phyloP scores from a whole-genome alignment of 53 echinoderm and acorn worm species.

The Hippasteria phrygiana region DNA sequence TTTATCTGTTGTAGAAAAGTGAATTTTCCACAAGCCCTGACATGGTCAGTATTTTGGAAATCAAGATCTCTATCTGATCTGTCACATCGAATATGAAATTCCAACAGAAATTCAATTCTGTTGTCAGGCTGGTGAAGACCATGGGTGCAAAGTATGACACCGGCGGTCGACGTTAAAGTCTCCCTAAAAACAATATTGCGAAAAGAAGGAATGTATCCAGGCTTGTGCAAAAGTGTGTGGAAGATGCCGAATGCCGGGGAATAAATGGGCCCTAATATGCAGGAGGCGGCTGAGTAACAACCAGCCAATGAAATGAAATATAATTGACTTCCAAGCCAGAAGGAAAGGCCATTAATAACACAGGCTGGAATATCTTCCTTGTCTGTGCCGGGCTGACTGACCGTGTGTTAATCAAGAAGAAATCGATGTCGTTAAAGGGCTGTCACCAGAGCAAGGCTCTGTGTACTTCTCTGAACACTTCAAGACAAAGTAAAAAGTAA shows the following conservation, averaged over 20 bases:
- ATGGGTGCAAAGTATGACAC: too few relatives aligned
- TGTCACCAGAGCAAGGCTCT: background rate
- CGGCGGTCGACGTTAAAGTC: background rate
- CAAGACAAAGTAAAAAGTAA: too few relatives aligned
- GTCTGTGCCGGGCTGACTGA: too few relatives aligned
- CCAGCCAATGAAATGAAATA: background rate
- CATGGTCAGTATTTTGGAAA: too few relatives aligned
- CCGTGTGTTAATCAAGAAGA: background rate
- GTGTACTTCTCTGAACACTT: too few relatives aligned
- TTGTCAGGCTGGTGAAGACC: too few relatives aligned
- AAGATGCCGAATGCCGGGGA: background rate
- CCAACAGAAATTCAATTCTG: too few relatives aligned
- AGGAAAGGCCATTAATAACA: conserved; percentile 10
- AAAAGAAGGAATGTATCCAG: background rate
- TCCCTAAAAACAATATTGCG: background rate
- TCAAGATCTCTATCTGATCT: too few relatives aligned
- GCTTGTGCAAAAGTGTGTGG: background rate
- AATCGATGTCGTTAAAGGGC: background rate
- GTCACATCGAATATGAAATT: too few relatives aligned
- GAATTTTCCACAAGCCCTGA: too few relatives aligned
- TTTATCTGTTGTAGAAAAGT: too few relatives aligned
- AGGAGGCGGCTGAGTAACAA: background rate
- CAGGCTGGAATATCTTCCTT: background rate
- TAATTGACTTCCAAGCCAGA: conserved; percentile 24
- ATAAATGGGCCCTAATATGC: conserved; percentile 3